A percentile compares a stretch with the other conserved stretches of the same genome.
Evolutionary conservation across 2,888 invertebrate genomes (phyloP).

Genomic region (Punctoribates punctum): DNA sequence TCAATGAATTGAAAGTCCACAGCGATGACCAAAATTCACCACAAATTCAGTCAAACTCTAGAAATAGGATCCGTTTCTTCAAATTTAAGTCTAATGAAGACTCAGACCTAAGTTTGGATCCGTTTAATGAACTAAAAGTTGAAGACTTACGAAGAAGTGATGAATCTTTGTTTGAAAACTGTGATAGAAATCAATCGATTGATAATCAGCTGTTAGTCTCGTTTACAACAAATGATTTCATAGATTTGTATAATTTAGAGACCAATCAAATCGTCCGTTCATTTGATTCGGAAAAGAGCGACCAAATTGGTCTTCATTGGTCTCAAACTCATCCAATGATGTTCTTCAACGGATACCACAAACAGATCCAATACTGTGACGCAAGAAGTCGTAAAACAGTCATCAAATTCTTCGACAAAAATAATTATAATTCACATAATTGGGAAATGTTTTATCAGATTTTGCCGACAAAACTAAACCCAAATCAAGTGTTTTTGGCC

Average conservation of each 20-base stretch:
- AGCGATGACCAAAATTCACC: background rate
- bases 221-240: background rate
- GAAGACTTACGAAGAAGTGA: background rate
- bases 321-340: background rate
- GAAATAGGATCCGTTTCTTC: conserved; percentile 8
- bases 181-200: background rate
- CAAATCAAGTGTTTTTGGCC: conserved; percentile 1
- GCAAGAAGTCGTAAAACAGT: background rate
- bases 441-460: conserved; percentile 18
- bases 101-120: background rate
- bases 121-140: conserved; percentile 1
- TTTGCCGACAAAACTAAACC: conserved; percentile 2
- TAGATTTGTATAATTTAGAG: conserved; percentile 1
- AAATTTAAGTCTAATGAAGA: background rate
- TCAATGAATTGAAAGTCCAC: conserved; percentile 11
- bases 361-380: background rate
- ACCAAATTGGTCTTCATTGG: background rate
- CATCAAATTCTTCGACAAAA: background rate
- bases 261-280: background rate
- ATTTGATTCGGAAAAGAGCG: background rate
- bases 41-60: background rate
- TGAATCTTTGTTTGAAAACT: background rate
- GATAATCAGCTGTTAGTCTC: background rate
- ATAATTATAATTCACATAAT: background rate
- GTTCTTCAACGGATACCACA: conserved; percentile 8